phyloP scores from a whole-genome alignment of 1,140 invertebrate genomes.

The Asbolus verrucosus region DNA sequence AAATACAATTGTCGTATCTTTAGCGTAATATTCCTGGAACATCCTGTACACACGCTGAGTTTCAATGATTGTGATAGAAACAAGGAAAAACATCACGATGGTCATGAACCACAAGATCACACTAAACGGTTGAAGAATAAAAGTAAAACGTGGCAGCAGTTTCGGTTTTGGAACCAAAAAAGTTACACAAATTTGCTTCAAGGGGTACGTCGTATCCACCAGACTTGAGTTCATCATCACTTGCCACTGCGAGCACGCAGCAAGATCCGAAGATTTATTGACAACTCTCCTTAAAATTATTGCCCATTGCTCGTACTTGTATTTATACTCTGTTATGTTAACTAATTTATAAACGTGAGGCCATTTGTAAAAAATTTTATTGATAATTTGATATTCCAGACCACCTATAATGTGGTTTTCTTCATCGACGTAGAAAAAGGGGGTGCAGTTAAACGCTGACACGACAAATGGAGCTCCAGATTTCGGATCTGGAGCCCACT shows the following conservation, averaged over 20 bases:
- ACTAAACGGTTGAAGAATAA: constrained; percentile 45
- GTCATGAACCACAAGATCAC: constrained; percentile 6
- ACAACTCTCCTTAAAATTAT: not conserved
- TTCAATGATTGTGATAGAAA: not conserved
- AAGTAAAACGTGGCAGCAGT: constrained; percentile 36
- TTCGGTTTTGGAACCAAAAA: constrained; percentile 49
- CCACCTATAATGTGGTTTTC: constrained; percentile 9
- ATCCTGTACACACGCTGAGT: not conserved
- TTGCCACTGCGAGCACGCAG: constrained; percentile 30
- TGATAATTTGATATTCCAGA: constrained; percentile 32
- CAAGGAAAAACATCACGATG: not conserved
- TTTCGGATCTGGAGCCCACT: constrained; percentile 9
- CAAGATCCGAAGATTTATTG: constrained; percentile 26
- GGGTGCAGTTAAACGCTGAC: constrained; percentile 21
- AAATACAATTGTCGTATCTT: too few relatives aligned
- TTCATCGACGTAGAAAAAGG: constrained; percentile 16
- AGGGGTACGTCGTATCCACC: constrained; percentile 36
- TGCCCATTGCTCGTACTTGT: too few relatives aligned
- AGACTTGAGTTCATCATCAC: not conserved
- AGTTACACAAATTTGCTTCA: constrained; percentile 41
- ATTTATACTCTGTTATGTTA: too few relatives aligned
- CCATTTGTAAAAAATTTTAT: constrained; percentile 3
- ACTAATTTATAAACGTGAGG: constrained; percentile 1
- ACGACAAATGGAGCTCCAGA: not conserved
- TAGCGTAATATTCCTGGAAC: not conserved